phyloP scores from a whole-genome alignment of 2,113 vertebrate genomes.

The Gymnocephalus cernua region DNA sequence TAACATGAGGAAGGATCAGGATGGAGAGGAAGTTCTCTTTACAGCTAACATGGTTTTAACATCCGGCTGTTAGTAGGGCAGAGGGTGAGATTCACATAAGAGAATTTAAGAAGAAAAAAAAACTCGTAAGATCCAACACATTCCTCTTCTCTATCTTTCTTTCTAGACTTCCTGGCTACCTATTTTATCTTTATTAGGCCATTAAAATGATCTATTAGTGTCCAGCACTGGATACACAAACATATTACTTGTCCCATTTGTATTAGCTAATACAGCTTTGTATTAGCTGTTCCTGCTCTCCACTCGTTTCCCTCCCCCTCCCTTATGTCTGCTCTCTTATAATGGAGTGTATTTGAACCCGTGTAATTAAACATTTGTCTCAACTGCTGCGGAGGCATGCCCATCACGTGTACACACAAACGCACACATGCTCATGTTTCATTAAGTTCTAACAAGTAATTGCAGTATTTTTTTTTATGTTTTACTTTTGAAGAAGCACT shows the following conservation, averaged over 20 bases:
- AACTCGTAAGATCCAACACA: neutral
- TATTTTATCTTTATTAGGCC: neutral
- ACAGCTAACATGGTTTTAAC: neutral
- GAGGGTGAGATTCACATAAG: neutral
- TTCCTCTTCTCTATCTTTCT: neutral
- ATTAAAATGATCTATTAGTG: slow-evolving; percentile 26
- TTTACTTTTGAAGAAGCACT: slow-evolving; percentile 15
- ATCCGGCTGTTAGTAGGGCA: neutral
- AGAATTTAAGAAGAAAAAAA: neutral
- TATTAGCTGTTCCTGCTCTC: slow-evolving; percentile 63
- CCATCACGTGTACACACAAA: neutral
- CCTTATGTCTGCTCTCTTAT: slow-evolving; percentile 44
- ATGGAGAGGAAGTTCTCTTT: slow-evolving; percentile 3
- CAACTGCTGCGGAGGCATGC: slow-evolving; percentile 18
- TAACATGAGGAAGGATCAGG: neutral
- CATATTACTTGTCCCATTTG: slow-evolving; percentile 13
- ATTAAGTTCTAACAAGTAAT: slow-evolving; percentile 13
- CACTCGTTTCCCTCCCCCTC: slow-evolving; percentile 41
- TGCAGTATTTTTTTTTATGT: neutral
- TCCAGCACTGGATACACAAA: slow-evolving; percentile 7
- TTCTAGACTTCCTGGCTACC: neutral
- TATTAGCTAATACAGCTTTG: no score
- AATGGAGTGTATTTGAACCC: slow-evolving; percentile 62
- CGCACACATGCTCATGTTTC: neutral
- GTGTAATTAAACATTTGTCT: slow-evolving; percentile 62